These are phyloP conservation scores for Channa argus DNA, from an alignment of 2,113 vertebrate species.

Conservation along the genomic window DNA sequence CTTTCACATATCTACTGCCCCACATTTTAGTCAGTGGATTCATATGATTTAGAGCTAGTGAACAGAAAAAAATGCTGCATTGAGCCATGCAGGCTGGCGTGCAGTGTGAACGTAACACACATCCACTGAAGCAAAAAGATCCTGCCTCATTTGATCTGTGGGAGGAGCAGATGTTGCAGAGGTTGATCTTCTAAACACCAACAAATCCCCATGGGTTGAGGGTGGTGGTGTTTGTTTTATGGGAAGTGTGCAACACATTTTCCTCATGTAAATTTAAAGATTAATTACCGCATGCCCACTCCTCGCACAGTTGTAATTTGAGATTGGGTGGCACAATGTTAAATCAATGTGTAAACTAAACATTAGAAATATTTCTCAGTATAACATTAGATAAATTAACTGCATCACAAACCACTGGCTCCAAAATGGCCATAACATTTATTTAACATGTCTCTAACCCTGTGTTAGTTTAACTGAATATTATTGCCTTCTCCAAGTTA, in stretches of 20 bases:
- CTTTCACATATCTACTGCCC: slow-evolving; percentile 1
- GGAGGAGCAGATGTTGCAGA: slow-evolving; percentile 16
- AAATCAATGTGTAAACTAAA: background rate
- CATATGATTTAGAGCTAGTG: background rate
- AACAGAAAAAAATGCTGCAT: slow-evolving; percentile 30
- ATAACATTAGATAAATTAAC: background rate
- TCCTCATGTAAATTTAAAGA: slow-evolving; percentile 1
- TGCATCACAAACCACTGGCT: background rate
- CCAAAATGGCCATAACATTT: background rate
- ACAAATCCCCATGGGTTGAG: slow-evolving; percentile 5
- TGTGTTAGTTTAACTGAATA: too few species aligned
- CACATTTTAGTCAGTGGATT: background rate
- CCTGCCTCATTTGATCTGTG: slow-evolving; percentile 21
- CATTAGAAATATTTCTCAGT: slow-evolving; percentile 6
- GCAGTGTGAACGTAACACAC: slow-evolving; percentile 20
- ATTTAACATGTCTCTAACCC: background rate
- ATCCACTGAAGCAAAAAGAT: slow-evolving; percentile 8
- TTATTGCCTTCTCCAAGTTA: too few species aligned
- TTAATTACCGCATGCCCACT: background rate
- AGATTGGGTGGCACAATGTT: background rate
- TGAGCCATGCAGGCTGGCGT: background rate
- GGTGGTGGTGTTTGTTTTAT: slow-evolving; percentile 8
- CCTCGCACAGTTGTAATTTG: background rate
- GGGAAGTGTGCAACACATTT: slow-evolving; percentile 5
- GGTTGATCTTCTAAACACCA: slow-evolving; percentile 7